phyloP scores from a whole-genome alignment of 35 echinoderm and acorn worm genomes.

The Antedon bifida region DNA sequence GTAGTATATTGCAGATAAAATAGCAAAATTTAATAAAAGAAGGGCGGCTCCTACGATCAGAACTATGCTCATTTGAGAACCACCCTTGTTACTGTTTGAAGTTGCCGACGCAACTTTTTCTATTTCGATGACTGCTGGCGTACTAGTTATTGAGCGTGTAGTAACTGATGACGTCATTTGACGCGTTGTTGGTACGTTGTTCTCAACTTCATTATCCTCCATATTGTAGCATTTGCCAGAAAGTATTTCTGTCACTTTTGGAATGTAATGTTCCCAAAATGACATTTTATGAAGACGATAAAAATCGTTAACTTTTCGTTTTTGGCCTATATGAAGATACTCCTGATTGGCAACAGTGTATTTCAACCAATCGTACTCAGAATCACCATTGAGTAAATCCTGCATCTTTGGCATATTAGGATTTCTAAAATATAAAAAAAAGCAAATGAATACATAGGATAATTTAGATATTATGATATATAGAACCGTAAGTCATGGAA shows the following conservation, averaged over 20 bases:
- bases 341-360: conserved; percentile 30
- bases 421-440: conserved; percentile 25
- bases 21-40: not conserved
- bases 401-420: conserved; percentile 56
- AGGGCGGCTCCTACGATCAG: not conserved
- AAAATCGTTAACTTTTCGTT: conserved; percentile 43
- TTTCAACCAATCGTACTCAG: conserved; percentile 30
- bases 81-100: not conserved
- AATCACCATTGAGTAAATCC: too few relatives aligned
- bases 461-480: too few relatives aligned
- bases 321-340: conserved; percentile 40
- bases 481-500: too few relatives aligned
- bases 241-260: conserved; percentile 26
- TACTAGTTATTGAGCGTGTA: not conserved
- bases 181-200: not conserved
- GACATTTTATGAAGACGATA: conserved; percentile 70
- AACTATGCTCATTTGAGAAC: not conserved
- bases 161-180: not conserved
- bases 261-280: conserved; percentile 77
- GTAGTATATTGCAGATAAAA: not conserved
- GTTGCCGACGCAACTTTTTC: not conserved
- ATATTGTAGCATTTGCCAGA: not conserved
- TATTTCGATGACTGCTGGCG: not conserved
- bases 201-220: not conserved
- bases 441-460: not conserved